phyloP scores from a whole-genome alignment of 2,888 invertebrate genomes.

The Heliconius cydno region DNA sequence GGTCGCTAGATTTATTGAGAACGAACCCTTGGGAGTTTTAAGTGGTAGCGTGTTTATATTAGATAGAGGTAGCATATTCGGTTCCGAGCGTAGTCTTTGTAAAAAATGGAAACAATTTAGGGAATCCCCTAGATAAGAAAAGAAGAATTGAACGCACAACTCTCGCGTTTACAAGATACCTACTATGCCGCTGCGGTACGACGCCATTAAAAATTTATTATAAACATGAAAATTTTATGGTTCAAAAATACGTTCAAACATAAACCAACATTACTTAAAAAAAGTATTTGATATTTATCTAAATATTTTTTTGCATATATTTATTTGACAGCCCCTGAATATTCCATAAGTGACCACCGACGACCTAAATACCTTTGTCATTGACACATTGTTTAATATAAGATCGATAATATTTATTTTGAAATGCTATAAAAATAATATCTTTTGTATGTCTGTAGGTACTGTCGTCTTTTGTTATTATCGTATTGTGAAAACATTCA shows the following conservation, averaged over 20 bases:
- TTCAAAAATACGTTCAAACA: too few species aligned
- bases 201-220: too few species aligned
- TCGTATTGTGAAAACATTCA: slow-evolving; percentile 7
- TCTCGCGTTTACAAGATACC: too few species aligned
- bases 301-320: not conserved
- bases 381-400: slow-evolving; percentile 33
- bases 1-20: not conserved
- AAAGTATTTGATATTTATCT: not conserved
- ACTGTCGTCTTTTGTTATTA: slow-evolving; percentile 2
- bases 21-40: not conserved
- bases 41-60: too few species aligned
- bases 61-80: too few species aligned
- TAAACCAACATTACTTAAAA: not conserved
- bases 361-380: slow-evolving; percentile 41
- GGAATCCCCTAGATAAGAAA: too few species aligned
- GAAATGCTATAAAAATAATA: slow-evolving; percentile 24
- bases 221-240: too few species aligned
- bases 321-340: not conserved
- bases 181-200: too few species aligned
- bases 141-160: too few species aligned
- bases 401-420: slow-evolving; percentile 28
- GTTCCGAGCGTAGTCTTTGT: too few species aligned
- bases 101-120: too few species aligned
- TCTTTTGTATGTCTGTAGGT: not conserved
- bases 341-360: slow-evolving; percentile 30